Conservation (phyloP, 2,113 vertebrate genomes). For the Macaca nemestrina region DNA sequence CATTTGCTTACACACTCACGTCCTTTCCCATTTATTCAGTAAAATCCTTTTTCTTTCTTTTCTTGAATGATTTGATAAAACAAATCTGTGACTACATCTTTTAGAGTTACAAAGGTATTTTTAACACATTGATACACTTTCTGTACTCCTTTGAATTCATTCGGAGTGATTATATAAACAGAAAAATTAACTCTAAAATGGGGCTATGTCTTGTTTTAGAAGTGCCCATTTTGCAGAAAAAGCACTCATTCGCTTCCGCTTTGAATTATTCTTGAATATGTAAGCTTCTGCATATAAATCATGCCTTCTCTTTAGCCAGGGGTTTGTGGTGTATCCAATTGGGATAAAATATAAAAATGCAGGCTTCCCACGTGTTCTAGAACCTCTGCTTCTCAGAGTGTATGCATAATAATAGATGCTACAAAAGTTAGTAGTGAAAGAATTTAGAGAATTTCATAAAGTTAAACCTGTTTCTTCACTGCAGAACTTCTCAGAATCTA, state of each 20-base stretch:
- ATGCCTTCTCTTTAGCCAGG: neutral
- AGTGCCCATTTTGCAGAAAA: neutral
- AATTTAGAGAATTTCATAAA: neutral
- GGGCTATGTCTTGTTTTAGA: neutral
- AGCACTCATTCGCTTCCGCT: neutral
- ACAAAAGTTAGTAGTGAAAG: neutral
- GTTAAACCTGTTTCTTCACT: neutral
- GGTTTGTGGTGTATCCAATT: neutral
- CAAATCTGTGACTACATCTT: neutral
- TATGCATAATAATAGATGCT: neutral
- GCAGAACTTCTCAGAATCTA: neutral
- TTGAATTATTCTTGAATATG: neutral
- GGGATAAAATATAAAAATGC: neutral
- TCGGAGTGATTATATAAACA: neutral
- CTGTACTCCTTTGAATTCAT: neutral
- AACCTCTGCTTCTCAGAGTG: neutral
- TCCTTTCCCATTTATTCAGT: neutral
- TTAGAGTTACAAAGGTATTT: neutral
- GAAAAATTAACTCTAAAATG: neutral
- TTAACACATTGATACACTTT: neutral
- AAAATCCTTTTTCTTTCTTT: neutral
- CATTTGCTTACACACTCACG: neutral
- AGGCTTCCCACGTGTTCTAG: neutral
- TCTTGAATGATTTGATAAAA: conserved; percentile 10
- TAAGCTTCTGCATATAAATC: neutral